These are phyloP conservation scores for Muschampia plurimacula DNA, from an alignment of 2,888 invertebrate genomes.

Conservation along the genomic window DNA sequence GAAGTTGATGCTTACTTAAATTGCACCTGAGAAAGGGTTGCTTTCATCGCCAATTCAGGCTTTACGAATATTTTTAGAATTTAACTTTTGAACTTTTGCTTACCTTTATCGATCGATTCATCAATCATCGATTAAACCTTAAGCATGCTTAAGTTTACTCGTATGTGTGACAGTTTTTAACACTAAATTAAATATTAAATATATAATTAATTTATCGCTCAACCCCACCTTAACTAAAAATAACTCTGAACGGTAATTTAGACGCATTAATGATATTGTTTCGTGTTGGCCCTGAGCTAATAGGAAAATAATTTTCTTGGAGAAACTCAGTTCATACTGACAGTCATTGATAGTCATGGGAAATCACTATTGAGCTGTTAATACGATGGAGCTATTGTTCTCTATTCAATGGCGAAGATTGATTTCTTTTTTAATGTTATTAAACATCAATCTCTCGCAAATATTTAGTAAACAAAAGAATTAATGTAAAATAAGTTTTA, in stretches of 20 bases:
- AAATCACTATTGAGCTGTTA: constrained; percentile 16
- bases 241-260: neutral
- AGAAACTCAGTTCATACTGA: constrained; percentile 25
- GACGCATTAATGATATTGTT: constrained; percentile 18
- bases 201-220: no score
- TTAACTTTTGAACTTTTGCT: no score
- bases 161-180: no score
- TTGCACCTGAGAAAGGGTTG: no score
- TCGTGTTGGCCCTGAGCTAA: constrained; percentile 18
- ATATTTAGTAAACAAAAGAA: neutral
- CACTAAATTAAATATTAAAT: no score
- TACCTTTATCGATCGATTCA: no score
- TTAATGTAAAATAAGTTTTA: neutral
- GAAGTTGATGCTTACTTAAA: no score
- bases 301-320: constrained; percentile 30
- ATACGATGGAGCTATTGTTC: constrained; percentile 23
- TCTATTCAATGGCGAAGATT: constrained; percentile 21
- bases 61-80: no score
- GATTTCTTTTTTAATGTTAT: constrained; percentile 31
- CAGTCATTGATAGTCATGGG: constrained; percentile 29
- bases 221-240: no score
- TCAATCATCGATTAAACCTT: no score
- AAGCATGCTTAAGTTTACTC: no score
- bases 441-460: constrained; percentile 16
- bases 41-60: no score